These are phyloP conservation scores for Procavia capensis DNA, from an alignment of 2,113 vertebrate species.

Conservation along the genomic window DNA sequence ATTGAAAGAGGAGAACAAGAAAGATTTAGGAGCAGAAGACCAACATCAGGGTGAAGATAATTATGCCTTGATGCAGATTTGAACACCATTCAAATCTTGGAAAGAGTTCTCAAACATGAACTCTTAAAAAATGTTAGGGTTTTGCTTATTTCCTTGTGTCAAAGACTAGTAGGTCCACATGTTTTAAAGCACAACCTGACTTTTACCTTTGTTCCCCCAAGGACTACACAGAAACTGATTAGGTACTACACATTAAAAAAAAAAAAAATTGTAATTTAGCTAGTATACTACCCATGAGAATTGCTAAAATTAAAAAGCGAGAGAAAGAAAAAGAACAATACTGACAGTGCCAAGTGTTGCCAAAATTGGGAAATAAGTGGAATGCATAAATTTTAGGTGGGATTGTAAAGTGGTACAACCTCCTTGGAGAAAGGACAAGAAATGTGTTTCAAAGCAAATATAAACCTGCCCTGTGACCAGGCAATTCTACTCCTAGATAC, in stretches of 20 bases:
- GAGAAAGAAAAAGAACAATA: background rate
- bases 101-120: conserved; percentile 9
- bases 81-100: background rate
- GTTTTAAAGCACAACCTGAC: background rate
- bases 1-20: background rate
- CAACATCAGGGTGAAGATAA: background rate
- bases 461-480: background rate
- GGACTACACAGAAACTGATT: background rate
- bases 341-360: background rate
- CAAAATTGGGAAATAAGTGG: background rate
- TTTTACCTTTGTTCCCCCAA: background rate
- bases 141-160: background rate
- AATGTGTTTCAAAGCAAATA: background rate
- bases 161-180: background rate
- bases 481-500: background rate
- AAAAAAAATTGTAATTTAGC: background rate
- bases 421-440: background rate
- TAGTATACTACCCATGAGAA: background rate
- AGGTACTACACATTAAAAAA: background rate
- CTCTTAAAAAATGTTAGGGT: background rate
- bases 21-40: background rate
- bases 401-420: too few species aligned
- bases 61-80: background rate
- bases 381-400: background rate
- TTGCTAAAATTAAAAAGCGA: background rate